These are phyloP conservation scores for Psophia crepitans DNA, from an alignment of 2,113 vertebrate genomes.

Conservation along the genomic window DNA sequence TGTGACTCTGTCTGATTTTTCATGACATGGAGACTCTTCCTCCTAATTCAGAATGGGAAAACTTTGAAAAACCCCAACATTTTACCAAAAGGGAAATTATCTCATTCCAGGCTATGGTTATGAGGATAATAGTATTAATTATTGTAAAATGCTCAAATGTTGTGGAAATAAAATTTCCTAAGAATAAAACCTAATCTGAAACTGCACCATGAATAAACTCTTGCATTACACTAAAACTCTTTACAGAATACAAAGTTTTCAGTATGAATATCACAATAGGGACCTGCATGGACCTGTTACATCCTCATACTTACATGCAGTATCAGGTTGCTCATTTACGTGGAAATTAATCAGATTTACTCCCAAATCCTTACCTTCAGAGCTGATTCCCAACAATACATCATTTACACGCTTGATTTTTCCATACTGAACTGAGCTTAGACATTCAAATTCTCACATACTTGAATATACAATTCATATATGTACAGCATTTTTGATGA, in stretches of 20 bases:
- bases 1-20: too few relatives aligned
- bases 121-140: not conserved
- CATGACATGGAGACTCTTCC: not conserved
- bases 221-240: not conserved
- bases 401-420: conserved; percentile 38
- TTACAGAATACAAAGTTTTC: not conserved
- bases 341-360: conserved; percentile 38
- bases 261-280: not conserved
- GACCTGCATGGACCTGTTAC: not conserved
- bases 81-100: not conserved
- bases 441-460: not conserved
- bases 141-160: not conserved
- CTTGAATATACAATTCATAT: conserved; percentile 29
- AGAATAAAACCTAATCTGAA: not conserved
- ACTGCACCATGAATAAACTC: not conserved
- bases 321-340: conserved; percentile 10
- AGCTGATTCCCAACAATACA: not conserved
- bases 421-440: not conserved
- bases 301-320: not conserved
- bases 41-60: not conserved
- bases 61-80: not conserved
- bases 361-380: not conserved
- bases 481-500: conserved; percentile 17
- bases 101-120: not conserved
- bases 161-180: not conserved